Base-by-base conservation (phyloP, 1,140 invertebrate species). In the Maniola jurtina region DNA sequence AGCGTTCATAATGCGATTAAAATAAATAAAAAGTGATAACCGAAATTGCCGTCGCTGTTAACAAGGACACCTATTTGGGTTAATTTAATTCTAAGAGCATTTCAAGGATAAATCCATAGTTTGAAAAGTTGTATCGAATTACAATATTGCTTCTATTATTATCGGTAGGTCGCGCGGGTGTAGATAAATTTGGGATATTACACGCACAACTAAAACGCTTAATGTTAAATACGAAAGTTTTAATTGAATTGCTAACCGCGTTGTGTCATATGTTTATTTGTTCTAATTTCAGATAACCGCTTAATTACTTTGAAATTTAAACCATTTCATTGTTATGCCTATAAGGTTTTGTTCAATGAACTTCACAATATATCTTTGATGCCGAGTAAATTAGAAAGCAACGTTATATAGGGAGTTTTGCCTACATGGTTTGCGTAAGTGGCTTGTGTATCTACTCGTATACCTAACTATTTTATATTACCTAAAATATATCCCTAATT, bases 401-500 rank as follows among this genome's bases (percentile, higher is more conserved):
- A 50, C 11, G 8, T 5, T 2, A 25, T 25, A 25, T 25, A 25
- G 25, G 40, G 40, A 10, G 13, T 5, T n/a, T n/a, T n/a, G n/a
- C n/a, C n/a, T n/a, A 13, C 40, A 9, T 42, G 1, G 1, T 42
- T 9, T 42, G 40, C 9, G 0, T 10, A 25, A 52, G 48, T 52
- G 48, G 48, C 6, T 52, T 16, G 15, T 16, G 34, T 56, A 34
- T 55, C 1, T n/a, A 25, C 25, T 25, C 25, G 25, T 25, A 4
- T 25, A n/a, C n/a, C n/a, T n/a, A 25, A n/a, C 54, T 35, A 36
- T 36, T 4, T 4, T 36, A 25, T 35, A 38, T 35, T 15, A 40
- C 9, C 48, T n/a, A 47, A 61, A 38, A 52, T 40, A 33, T 38
- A 61, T 47, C 38, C 33, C 15, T 64, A 56, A 42, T 57, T 64